Conservation (phyloP, 2,113 vertebrate genomes). For the Misgurnus mizolepis region DNA sequence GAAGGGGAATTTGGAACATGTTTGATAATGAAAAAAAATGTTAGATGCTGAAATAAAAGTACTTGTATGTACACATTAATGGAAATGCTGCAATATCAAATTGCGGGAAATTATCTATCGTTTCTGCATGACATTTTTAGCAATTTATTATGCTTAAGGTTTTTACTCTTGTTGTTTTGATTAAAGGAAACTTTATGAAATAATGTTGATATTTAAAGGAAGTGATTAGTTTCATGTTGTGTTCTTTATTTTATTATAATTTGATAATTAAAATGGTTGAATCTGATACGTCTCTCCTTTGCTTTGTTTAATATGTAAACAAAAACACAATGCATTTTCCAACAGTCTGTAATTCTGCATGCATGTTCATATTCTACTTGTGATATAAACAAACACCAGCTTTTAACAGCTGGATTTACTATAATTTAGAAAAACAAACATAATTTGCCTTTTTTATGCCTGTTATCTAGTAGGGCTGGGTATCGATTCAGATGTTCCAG, state of each 20-base stretch:
- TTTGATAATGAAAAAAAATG: slow-evolving; percentile 23
- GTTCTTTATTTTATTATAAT: slow-evolving; percentile 66
- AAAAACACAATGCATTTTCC: too few species aligned
- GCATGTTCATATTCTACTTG: too few species aligned
- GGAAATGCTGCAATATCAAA: slow-evolving; percentile 22
- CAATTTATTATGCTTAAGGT: slow-evolving; percentile 30
- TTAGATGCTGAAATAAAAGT: slow-evolving; percentile 1
- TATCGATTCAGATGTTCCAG: too few species aligned
- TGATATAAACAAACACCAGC: not conserved
- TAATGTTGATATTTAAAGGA: slow-evolving; percentile 39
- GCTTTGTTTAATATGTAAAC: not conserved
- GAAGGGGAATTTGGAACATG: slow-evolving; percentile 1
- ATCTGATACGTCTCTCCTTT: not conserved
- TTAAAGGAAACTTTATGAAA: not conserved
- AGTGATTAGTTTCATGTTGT: slow-evolving; percentile 56
- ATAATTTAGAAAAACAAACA: too few species aligned
- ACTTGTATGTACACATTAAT: slow-evolving; percentile 1
- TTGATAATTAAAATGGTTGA: slow-evolving; percentile 69
- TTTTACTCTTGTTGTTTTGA: slow-evolving; percentile 19
- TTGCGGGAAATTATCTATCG: slow-evolving; percentile 8
- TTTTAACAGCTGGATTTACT: not conserved
- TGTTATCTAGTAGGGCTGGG: too few species aligned
- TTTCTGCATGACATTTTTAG: slow-evolving; percentile 40
- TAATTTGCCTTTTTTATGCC: too few species aligned
- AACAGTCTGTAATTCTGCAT: too few species aligned